Conservation (phyloP, 2,797 vertebrate genomes). For the Coregonus sp. region DNA sequence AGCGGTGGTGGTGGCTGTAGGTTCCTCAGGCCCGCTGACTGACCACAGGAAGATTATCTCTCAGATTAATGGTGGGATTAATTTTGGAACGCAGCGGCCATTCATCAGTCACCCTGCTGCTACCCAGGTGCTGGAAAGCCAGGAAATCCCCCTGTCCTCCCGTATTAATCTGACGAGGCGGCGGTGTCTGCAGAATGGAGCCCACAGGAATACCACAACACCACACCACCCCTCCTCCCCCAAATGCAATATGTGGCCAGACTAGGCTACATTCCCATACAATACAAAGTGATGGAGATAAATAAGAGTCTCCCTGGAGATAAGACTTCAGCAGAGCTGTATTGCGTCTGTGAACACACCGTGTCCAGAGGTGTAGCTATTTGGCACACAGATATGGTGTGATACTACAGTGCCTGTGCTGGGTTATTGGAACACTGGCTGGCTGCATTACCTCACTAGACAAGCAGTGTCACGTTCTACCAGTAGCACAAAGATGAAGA, state of each 20-base stretch:
- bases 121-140: conserved; percentile 50
- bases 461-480: not conserved
- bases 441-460: not conserved
- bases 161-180: conserved; percentile 53
- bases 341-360: not conserved
- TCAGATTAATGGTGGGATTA: conserved; percentile 80
- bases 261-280: not conserved
- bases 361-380: not conserved
- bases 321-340: not conserved
- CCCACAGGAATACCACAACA: not conserved
- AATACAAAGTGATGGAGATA: not conserved
- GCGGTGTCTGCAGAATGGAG: not conserved
- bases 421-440: not conserved
- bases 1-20: conserved; percentile 68
- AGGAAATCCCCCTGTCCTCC: conserved; percentile 67
- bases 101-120: conserved; percentile 74
- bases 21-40: conserved; percentile 51
- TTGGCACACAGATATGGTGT: not conserved
- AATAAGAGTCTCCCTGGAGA: not conserved
- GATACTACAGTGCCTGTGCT: not conserved
- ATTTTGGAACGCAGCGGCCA: conserved; percentile 67
- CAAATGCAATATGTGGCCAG: not conserved
- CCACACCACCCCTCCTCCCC: not conserved
- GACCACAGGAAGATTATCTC: conserved; percentile 79
- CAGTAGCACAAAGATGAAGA: not conserved